Evolutionary conservation across 1,140 invertebrate species (phyloP).

Genomic region (Oncopodura yosiiana): DNA sequence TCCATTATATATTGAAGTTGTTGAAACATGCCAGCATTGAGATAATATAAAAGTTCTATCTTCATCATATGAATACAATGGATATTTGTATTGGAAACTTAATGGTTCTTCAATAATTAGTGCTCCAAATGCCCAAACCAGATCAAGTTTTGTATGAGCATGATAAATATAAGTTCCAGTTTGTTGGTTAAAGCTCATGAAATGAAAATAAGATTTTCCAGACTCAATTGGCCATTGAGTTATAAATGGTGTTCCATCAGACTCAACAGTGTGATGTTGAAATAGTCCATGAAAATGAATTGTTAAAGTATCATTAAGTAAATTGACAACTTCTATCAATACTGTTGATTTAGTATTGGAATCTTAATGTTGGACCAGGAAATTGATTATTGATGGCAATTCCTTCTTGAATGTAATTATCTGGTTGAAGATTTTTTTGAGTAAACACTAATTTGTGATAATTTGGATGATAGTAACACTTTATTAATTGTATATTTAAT

Average conservation of each 20-base stretch:
- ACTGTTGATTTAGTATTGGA: not conserved
- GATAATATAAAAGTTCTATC: constrained; percentile 11
- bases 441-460: too few relatives aligned
- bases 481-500: too few relatives aligned
- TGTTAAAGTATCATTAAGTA: not conserved
- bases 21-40: constrained; percentile 17
- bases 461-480: too few relatives aligned
- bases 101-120: constrained; percentile 12
- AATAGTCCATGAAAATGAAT: constrained; percentile 15
- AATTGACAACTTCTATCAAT: constrained; percentile 25
- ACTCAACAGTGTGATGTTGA: not conserved
- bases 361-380: not conserved
- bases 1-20: not conserved
- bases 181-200: constrained; percentile 7
- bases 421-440: too few relatives aligned
- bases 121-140: constrained; percentile 14
- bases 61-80: constrained; percentile 3
- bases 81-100: not conserved
- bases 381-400: constrained; percentile 12
- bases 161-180: constrained; percentile 17
- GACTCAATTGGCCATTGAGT: constrained; percentile 17
- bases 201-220: constrained; percentile 11
- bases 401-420: constrained; percentile 7
- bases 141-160: constrained; percentile 5
- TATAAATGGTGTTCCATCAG: constrained; percentile 13